Conservation (phyloP, 2,888 invertebrate genomes). For the Rhyacophila evoluta region DNA sequence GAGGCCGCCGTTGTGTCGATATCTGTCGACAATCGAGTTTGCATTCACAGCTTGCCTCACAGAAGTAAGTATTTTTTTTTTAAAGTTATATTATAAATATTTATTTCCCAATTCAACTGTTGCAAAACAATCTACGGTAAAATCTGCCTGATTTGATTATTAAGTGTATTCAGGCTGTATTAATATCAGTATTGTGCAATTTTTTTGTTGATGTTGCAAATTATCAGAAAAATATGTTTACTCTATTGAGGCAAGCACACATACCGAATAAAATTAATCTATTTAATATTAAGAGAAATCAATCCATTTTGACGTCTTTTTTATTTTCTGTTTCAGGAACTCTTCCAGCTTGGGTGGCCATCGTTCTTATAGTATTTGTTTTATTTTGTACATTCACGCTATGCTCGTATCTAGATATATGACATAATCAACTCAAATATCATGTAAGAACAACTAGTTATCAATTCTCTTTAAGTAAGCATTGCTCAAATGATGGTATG, state of each 20-base stretch:
- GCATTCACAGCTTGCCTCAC: slow-evolving; percentile 87
- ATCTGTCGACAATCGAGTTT: slow-evolving; percentile 94
- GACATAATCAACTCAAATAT: slow-evolving; percentile 52
- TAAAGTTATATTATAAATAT: neutral
- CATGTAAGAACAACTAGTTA: neutral
- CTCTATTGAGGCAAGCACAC: too few species aligned
- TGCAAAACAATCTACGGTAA: too few species aligned
- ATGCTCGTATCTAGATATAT: slow-evolving; percentile 88
- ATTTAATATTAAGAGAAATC: too few species aligned
- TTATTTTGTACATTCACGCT: slow-evolving; percentile 83
- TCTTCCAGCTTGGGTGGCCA: slow-evolving; percentile 85
- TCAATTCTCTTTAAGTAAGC: slow-evolving; percentile 14
- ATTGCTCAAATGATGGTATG: slow-evolving; percentile 12
- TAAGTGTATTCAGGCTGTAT: too few species aligned
- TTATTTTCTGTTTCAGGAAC: slow-evolving; percentile 73
- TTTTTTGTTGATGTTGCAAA: too few species aligned
- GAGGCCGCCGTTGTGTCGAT: slow-evolving; percentile 94
- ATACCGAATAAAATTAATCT: too few species aligned
- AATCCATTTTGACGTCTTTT: neutral
- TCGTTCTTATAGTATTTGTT: slow-evolving; percentile 79
- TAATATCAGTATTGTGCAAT: too few species aligned
- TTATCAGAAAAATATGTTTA: too few species aligned
- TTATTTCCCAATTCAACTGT: too few species aligned
- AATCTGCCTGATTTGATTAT: too few species aligned
- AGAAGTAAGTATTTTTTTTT: slow-evolving; percentile 73